These are phyloP conservation scores for Callimorpha dominula DNA, from an alignment of 2,888 invertebrate genomes.

Conservation along the genomic window DNA sequence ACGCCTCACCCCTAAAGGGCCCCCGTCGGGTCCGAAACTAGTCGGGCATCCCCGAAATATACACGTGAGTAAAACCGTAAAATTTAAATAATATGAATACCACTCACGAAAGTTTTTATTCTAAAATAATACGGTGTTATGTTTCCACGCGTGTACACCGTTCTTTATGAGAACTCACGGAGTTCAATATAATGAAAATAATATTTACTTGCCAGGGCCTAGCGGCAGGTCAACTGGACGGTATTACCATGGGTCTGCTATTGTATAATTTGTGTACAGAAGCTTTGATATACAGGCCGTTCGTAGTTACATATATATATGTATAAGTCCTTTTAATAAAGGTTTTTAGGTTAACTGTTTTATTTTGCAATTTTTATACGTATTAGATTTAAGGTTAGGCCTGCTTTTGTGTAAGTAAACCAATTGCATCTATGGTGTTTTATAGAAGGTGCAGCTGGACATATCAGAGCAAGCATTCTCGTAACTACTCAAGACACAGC, in stretches of 20 bases:
- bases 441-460: too few species aligned
- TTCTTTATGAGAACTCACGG: conserved; percentile 9
- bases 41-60: too few species aligned
- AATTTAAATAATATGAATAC: too few species aligned
- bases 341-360: conserved; percentile 8
- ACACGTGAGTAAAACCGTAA: too few species aligned
- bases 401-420: too few species aligned
- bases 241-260: not conserved
- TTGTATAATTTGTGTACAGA: conserved; percentile 11
- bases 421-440: too few species aligned
- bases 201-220: conserved; percentile 17
- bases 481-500: too few species aligned
- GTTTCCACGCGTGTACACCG: not conserved
- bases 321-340: conserved; percentile 14
- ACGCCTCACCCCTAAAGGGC: too few species aligned
- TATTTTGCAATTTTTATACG: not conserved
- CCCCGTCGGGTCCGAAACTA: too few species aligned
- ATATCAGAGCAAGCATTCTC: too few species aligned
- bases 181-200: conserved; percentile 25
- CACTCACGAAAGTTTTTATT: too few species aligned
- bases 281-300: not conserved
- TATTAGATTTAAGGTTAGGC: too few species aligned
- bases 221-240: conserved; percentile 4
- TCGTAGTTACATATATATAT: not conserved
- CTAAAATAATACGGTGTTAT: conserved; percentile 17